These are phyloP conservation scores for Charadrius vociferus DNA, from an alignment of 2,113 vertebrate species.

Conservation along the genomic window DNA sequence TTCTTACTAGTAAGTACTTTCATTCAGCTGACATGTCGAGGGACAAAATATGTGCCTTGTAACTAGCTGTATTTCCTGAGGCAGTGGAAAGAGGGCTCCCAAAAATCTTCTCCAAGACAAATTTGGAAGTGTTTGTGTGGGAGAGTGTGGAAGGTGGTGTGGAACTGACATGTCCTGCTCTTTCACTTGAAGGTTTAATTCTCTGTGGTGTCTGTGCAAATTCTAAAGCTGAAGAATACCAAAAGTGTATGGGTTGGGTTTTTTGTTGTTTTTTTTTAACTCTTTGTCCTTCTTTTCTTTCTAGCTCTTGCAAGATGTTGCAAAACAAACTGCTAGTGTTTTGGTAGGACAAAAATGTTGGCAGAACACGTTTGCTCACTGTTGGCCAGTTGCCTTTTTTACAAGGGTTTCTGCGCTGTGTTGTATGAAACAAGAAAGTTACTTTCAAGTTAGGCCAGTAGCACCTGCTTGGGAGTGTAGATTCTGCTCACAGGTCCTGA, in stretches of 20 bases:
- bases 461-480: not conserved
- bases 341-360: not conserved
- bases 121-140: not conserved
- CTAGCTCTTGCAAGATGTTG: not conserved
- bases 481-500: not conserved
- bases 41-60: not conserved
- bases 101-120: not conserved
- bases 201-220: not conserved
- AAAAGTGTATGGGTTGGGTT: not conserved
- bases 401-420: not conserved
- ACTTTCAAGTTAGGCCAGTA: not conserved
- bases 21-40: not conserved
- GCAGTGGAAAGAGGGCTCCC: not conserved
- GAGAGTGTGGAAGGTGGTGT: not conserved
- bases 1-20: not conserved
- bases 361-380: not conserved
- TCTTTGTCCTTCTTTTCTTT: not conserved
- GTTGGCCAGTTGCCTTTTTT: not conserved
- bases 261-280: not conserved
- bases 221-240: not conserved
- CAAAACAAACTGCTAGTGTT: not conserved
- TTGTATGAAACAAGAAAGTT: not conserved
- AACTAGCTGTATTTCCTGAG: not conserved
- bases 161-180: not conserved
- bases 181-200: not conserved